Base-by-base conservation (phyloP, 2,113 vertebrate genomes). In the Piliocolobus tephrosceles region DNA sequence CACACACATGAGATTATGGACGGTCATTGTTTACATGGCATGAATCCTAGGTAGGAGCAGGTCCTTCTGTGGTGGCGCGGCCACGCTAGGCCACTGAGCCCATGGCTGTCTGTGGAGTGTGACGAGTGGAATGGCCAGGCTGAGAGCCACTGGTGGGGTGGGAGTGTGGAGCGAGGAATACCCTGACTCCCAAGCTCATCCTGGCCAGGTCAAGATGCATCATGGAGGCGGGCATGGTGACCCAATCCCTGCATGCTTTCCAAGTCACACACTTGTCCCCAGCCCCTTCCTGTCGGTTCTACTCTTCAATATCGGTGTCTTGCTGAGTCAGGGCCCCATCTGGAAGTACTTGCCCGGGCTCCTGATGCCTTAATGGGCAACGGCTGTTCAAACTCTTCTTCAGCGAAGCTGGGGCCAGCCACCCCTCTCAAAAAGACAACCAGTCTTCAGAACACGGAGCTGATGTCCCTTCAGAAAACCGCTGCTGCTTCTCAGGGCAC, bases 251-350 rank as follows among this genome's bases (percentile, higher is more conserved):
- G 40, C 40, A 40, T 40, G 40, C 68, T 75, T 18, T 16, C 61
- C 17, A 38, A 2, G 3, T 40, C 12, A 38, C 2, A 0, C 0
- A 2, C 55, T 73, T 18, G 12, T 43, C 8, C 14, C 45, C 25
- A 40, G 22, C 17, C 40, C 18, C 57, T 32, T 35, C 47, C 9
- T 6, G 27, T 61, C 10, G 52, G 27, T 23, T 52, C 66, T 43
- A 2, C 43, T 50, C 13, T 70, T 81, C 55, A 80, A 35, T 22
- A 43, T 3, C 30, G 1, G 35, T n/a, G 30, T 55, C 30, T 66
- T 75, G 25, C 22, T 11, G 27, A 52, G n/a, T 61, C 11, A 25
- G 43, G 2, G 45, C 5, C 45, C 32, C 38, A 9, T 43, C 12
- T 16, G 14, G 40, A 84, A 75, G 61, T 14, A 20, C 8, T 8